Evolutionary conservation across 1,140 invertebrate genomes (phyloP), one percentile per base, ranked within the genome.

Genomic region (Drosophila lini): DNA sequence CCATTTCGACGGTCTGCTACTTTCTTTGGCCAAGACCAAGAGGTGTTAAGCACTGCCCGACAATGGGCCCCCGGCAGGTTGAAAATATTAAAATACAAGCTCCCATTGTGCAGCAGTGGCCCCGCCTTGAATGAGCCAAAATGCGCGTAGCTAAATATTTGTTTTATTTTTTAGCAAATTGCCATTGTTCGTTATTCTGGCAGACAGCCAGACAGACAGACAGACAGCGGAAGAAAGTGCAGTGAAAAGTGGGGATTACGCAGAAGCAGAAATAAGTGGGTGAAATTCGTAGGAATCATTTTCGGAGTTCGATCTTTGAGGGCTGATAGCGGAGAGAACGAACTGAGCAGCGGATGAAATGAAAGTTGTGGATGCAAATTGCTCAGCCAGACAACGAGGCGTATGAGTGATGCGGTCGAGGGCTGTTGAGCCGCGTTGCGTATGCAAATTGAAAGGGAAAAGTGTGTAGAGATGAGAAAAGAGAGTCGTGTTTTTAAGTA

Each of bases 101-200:
- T 55, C 48, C 56, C 57, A 82, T 74, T 86, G 82, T 84, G 15
- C 22, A 25, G 56, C 52, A n/a, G 7, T 69, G 38, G 42, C 36
- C 58, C 64, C 68, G 67, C 63, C 59, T 74, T 77, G 61, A 88
- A 78, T 89, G 68, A 89, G 77, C 69, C 80, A 73, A 81, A 81
- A 79, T 71, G 56, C 79, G 82, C 82, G 82, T 85, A 85, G 79
- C 83, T 58, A 88, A 89, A 89, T 89, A 78, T 88, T 88, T 83
- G 69, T 83, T 88, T 85, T 88, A 89, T 89, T 88, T 82, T 78
- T 88, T 80, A 88, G 83, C 83, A 89, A 88, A 89, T 83, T 89
- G 71, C 68, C 48, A 82, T 79, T 83, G 81, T 81, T 86, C 64
- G 62, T 78, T 36, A 80, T 88, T 88, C 83, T 82, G 60, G 36